Conservation (phyloP, 1,140 invertebrate genomes). For the Rhagoletis pomonella region DNA sequence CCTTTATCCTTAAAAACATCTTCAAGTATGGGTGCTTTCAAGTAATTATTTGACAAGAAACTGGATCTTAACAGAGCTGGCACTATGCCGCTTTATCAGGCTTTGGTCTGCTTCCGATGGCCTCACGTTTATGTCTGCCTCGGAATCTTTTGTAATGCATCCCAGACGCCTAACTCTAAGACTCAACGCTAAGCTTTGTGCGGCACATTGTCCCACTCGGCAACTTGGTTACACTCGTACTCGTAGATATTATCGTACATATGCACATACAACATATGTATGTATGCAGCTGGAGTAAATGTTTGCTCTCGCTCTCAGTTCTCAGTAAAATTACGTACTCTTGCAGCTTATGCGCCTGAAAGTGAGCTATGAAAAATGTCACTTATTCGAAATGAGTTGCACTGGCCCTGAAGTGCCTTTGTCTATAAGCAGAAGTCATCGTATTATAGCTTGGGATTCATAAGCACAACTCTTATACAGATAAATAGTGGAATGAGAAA, state of each 20-base stretch:
- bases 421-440: neutral
- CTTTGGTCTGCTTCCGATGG: neutral
- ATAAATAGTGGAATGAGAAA: neutral
- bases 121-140: conserved; percentile 34
- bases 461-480: neutral
- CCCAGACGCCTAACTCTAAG: neutral
- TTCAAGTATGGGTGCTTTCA: neutral
- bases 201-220: neutral
- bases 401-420: neutral
- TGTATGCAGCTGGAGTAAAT: neutral
- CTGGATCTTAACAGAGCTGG: neutral
- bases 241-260: too few species aligned
- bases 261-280: too few species aligned
- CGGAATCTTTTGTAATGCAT: neutral
- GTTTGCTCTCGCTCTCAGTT: neutral
- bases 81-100: neutral
- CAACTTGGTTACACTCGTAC: neutral
- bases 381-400: neutral
- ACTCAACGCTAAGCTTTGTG: conserved; percentile 6
- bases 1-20: neutral
- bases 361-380: neutral
- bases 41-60: neutral
- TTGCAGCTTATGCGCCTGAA: neutral
- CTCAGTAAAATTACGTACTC: neutral
- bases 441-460: neutral